These are phyloP conservation scores for Palythoa grandis DNA, from an alignment of 92 coral and sea anemone species.

Conservation along the genomic window DNA sequence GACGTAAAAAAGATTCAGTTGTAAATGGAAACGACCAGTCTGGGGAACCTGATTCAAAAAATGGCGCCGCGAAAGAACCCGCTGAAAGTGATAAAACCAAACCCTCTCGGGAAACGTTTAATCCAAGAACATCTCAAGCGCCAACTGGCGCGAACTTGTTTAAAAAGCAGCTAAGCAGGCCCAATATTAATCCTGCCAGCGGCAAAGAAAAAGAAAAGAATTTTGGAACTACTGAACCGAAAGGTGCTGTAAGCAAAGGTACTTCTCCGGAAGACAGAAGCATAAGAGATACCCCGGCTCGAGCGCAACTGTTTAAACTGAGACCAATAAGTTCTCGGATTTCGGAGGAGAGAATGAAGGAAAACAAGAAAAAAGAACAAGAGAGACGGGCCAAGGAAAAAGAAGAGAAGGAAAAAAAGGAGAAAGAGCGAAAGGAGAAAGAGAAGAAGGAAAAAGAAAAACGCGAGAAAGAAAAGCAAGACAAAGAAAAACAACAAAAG, in stretches of 20 bases:
- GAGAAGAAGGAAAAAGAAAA: constrained; percentile 15
- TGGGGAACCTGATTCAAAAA: constrained; percentile 35
- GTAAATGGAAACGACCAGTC: constrained; percentile 23
- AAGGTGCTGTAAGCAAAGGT: constrained; percentile 18
- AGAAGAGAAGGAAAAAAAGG: constrained; percentile 49
- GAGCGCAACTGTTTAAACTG: constrained; percentile 33
- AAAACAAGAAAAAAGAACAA: constrained; percentile 27
- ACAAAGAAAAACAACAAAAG: constrained; percentile 29
- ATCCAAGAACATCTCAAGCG: constrained; percentile 17
- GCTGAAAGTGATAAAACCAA: constrained; percentile 18
- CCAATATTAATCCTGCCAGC: constrained; percentile 34
- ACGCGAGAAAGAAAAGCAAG: constrained; percentile 20
- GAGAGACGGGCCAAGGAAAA: constrained; percentile 48
- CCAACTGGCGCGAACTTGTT: constrained; percentile 30
- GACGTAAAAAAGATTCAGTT: constrained; percentile 45
- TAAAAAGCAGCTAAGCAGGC: constrained; percentile 53
- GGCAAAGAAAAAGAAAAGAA: constrained; percentile 59
- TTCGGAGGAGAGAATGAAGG: constrained; percentile 48
- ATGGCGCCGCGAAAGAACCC: constrained; percentile 25
- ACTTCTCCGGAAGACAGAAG: constrained; percentile 23
- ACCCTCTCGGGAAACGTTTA: not conserved
- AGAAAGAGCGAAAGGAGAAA: constrained; percentile 1
- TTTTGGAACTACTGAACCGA: constrained; percentile 51
- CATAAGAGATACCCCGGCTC: constrained; percentile 35
- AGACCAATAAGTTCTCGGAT: constrained; percentile 34